Percentiles rank a stretch among this genome's conserved stretches.
Evolutionary conservation across 2,113 vertebrate species (phyloP).

Genomic region (Corynorhinus townsendii): DNA sequence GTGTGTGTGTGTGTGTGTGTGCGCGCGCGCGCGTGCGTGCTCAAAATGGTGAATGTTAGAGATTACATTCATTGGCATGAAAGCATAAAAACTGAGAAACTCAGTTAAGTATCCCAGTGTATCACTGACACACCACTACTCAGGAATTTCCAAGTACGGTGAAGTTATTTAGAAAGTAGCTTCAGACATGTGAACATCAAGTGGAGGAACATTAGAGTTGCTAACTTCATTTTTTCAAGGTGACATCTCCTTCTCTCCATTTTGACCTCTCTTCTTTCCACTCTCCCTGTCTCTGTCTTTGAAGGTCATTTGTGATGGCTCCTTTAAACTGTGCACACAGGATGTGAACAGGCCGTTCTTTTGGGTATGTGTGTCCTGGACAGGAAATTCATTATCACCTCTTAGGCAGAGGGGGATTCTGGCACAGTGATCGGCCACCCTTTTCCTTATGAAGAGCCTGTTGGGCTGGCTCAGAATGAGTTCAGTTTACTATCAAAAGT

Average conservation of each 20-base stretch:
- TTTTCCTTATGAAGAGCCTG: background rate
- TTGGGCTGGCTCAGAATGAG: background rate
- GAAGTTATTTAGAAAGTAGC: conserved; percentile 7
- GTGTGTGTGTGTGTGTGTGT: background rate
- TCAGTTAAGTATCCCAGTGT: background rate
- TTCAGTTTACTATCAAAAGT: background rate
- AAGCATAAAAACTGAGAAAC: background rate
- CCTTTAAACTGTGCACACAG: background rate
- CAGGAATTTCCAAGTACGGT: background rate
- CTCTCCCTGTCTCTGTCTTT: background rate
- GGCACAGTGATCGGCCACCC: background rate
- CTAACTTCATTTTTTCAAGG: background rate
- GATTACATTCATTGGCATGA: background rate
- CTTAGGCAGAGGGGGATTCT: background rate
- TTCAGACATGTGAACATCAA: background rate
- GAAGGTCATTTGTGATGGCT: background rate
- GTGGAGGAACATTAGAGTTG: background rate
- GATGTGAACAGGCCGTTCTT: background rate
- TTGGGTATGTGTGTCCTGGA: background rate
- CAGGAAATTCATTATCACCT: background rate
- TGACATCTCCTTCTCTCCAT: background rate
- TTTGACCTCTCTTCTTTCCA: background rate
- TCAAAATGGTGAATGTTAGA: conserved; percentile 30
- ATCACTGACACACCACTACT: background rate
- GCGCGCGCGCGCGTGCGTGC: background rate